phyloP scores from a whole-genome alignment of 2,888 invertebrate genomes.

The Nephrotoma guestfalica region DNA sequence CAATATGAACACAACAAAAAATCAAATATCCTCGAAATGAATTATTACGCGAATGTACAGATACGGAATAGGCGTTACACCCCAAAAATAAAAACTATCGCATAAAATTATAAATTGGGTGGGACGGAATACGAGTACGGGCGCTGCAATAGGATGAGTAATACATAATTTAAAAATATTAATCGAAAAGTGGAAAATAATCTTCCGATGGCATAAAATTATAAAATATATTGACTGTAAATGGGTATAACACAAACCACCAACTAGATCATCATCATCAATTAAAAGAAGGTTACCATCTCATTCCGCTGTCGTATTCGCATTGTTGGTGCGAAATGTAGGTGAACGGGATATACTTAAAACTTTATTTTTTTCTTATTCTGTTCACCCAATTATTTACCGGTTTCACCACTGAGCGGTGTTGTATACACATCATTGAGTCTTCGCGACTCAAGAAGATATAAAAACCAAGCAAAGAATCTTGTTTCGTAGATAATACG shows the following conservation, averaged over 20 bases:
- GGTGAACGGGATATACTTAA: not conserved
- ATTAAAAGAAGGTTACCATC: not conserved
- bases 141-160: not conserved
- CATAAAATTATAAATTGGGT: too few species aligned
- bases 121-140: too few species aligned
- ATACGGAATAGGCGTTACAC: not conserved
- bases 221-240: not conserved
- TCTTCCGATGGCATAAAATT: not conserved
- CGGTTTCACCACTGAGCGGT: not conserved
- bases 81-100: not conserved
- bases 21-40: not conserved
- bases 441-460: not conserved
- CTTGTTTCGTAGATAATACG: not conserved
- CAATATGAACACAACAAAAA: not conserved
- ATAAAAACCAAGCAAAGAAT: not conserved
- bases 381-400: not conserved
- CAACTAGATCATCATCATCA: not conserved
- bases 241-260: not conserved
- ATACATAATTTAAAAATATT: not conserved
- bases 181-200: not conserved
- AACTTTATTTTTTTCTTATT: not conserved
- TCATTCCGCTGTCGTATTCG: not conserved
- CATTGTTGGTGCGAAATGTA: not conserved
- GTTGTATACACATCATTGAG: not conserved
- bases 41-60: not conserved